Base-by-base conservation (phyloP, 2,797 vertebrate species). In the Sebastes hopkinsi region DNA sequence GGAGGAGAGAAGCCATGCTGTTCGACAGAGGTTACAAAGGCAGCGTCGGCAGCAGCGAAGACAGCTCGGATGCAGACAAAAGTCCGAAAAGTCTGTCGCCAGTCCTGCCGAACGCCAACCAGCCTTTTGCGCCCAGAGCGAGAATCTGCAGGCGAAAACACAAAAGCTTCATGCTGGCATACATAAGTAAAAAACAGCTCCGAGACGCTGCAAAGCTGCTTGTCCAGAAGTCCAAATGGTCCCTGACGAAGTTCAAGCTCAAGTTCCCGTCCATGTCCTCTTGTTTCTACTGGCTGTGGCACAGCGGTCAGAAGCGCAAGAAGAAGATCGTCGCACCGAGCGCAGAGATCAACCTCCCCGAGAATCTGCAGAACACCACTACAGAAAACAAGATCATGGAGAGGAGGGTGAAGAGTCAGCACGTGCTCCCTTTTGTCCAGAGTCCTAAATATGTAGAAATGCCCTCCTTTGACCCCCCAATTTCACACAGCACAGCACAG, bases 281-380 rank as follows among this genome's bases (percentile, higher is more conserved):
- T 4, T 97, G 95, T 60, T 95, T 96, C 82, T 99, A 97, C 83
- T 98, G 98, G 97, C 92, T 97, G 76, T 99, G 98, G 98, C 97
- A 93, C 60, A 91, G 92, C 73, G 87, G 79, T n/a, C 76, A 84
- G 13, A 88, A 84, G 11, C 16, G 36, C 34, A 93, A 87, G 61
- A 88, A 86, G 58, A 27, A 89, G 72, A 77, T 3, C 7, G 25
- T 71, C 9, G 0, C 56, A 1, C 6, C 88, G 80, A 77, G 27
- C 22, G 56, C 77, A 27, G 83, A 77, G 34, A 50, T 70, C 5
- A 50, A 71, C 14, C 20, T 5, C 14, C 67, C 90, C 3, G 74
- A 83, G 30, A 69, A 16, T 16, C 58, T 52, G 30, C 52, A 75
- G 38, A 62, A 14, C 46, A 20, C 32, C 0, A 8, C 4, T 0